Percentiles rank a stretch among this genome's conserved stretches.
These are phyloP conservation scores for Drosophila paranaensis DNA, from an alignment of 2,888 invertebrate genomes.

Conservation along the genomic window DNA sequence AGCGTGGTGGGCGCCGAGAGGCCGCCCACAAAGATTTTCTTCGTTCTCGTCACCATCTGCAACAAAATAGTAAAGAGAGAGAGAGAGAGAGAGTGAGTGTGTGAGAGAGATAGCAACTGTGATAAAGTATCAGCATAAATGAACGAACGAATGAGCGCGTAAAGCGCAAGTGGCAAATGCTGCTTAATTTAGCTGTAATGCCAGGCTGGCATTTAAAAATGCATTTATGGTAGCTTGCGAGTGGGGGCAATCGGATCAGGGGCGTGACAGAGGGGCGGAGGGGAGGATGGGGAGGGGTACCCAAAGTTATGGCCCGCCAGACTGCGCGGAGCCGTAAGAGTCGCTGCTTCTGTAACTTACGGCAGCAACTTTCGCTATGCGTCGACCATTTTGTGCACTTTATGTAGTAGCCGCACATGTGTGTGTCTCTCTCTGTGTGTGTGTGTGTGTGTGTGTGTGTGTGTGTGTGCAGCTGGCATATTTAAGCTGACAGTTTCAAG, in stretches of 20 bases:
- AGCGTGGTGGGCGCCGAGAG: constrained; percentile 99
- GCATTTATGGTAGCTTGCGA: constrained; percentile 56
- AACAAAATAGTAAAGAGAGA: constrained; percentile 64
- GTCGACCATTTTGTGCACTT: constrained; percentile 75
- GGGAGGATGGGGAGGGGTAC: constrained; percentile 4
- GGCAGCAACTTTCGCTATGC: constrained; percentile 71
- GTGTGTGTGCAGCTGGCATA: constrained; percentile 72
- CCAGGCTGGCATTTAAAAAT: constrained; percentile 67
- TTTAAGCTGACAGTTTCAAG: constrained; percentile 80
- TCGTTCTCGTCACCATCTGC: constrained; percentile 99
- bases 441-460: constrained; percentile 34
- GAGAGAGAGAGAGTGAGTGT: neutral
- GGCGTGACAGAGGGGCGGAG: neutral
- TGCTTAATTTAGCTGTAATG: constrained; percentile 54
- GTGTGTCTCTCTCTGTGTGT: neutral
- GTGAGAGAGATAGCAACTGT: constrained; percentile 17
- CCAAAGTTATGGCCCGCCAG: constrained; percentile 66
- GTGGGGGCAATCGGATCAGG: neutral
- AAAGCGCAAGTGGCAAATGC: constrained; percentile 46
- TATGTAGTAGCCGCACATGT: constrained; percentile 60
- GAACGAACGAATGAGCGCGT: constrained; percentile 39
- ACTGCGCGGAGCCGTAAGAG: constrained; percentile 55
- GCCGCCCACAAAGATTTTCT: constrained; percentile 99
- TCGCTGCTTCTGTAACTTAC: constrained; percentile 65
- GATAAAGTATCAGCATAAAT: constrained; percentile 36